phyloP scores from a whole-genome alignment of 2,888 invertebrate species.

The Eurytoma adleriae region DNA sequence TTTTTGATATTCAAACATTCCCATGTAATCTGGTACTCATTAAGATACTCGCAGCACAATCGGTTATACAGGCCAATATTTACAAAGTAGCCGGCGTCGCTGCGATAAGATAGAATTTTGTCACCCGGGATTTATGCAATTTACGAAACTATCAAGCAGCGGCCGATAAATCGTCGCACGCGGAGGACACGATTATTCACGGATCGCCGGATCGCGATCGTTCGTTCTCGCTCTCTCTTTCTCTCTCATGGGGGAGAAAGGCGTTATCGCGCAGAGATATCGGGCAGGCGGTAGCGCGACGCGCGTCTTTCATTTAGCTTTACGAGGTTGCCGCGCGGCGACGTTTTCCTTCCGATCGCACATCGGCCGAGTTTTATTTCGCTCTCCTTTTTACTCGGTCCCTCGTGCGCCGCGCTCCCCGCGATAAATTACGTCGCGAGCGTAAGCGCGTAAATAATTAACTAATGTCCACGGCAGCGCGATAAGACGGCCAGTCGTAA shows the following conservation, averaged over 20 bases:
- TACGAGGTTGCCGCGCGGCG: conserved; percentile 44
- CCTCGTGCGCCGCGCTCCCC: neutral
- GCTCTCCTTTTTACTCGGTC: neutral
- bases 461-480: conserved; percentile 28
- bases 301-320: conserved; percentile 50
- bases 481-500: conserved; percentile 34
- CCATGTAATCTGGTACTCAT: neutral
- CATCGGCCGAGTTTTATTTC: too few relatives aligned
- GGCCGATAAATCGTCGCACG: conserved; percentile 1
- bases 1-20: too few relatives aligned
- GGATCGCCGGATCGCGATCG: conserved; percentile 13
- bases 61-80: conserved; percentile 39
- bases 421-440: conserved; percentile 35
- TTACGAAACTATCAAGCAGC: neutral
- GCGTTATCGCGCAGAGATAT: conserved; percentile 47
- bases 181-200: neutral
- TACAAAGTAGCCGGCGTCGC: conserved; percentile 24
- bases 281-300: conserved; percentile 37
- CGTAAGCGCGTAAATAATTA: conserved; percentile 50
- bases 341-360: conserved; percentile 6
- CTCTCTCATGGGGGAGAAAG: conserved; percentile 16
- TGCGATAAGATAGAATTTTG: conserved; percentile 24
- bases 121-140: conserved; percentile 30
- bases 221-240: neutral
- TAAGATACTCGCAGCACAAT: conserved; percentile 16